Conservation (phyloP, 2,113 vertebrate genomes). For the pig (Sus scrofa) region DNA sequence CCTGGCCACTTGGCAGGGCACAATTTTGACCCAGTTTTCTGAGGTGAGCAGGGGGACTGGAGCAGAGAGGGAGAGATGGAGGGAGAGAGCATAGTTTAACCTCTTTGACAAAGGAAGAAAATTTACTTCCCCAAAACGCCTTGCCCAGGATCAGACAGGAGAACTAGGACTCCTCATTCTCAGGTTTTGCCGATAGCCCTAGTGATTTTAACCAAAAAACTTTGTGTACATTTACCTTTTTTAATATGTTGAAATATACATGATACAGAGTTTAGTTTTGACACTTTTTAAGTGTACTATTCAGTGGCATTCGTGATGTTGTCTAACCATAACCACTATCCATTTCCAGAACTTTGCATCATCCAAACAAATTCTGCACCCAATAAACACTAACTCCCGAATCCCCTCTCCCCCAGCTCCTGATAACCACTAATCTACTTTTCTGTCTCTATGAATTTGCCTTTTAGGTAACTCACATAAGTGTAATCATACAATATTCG, state of each 20-base stretch:
- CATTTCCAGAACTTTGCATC: background rate
- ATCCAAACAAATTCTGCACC: background rate
- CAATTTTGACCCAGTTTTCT: background rate
- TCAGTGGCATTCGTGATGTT: background rate
- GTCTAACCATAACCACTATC: no score
- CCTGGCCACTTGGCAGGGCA: no score
- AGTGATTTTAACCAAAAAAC: background rate
- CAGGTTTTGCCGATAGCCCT: background rate
- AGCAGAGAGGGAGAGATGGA: background rate
- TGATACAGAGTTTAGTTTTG: background rate
- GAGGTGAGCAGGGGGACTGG: background rate
- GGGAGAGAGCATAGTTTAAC: background rate
- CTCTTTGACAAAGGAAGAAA: background rate
- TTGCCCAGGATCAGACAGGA: background rate
- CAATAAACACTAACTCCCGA: background rate
- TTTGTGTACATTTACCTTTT: background rate
- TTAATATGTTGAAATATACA: background rate
- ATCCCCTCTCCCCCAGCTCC: no score
- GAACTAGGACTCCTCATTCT: background rate
- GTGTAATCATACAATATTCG: background rate
- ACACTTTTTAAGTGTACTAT: background rate
- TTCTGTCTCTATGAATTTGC: background rate
- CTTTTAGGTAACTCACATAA: background rate
- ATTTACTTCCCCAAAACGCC: background rate
- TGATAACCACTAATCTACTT: background rate